Percentiles rank a stretch among this genome's conserved stretches.
phyloP scores from a whole-genome alignment of 2,797 vertebrate species.

The Eutrigla gurnardus region DNA sequence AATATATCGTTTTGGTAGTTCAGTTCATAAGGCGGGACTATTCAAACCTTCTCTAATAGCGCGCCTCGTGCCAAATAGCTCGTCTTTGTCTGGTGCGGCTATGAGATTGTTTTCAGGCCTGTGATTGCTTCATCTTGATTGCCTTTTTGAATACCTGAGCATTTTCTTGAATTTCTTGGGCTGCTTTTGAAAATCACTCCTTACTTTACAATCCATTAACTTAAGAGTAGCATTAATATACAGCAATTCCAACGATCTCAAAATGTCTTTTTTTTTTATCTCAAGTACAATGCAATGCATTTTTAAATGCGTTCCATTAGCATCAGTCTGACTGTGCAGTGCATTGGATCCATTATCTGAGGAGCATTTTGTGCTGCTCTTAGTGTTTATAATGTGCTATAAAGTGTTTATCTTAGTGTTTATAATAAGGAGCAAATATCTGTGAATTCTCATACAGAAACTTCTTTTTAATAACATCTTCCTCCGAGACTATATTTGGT shows the following conservation, averaged over 20 bases:
- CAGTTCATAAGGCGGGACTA: constrained; percentile 34
- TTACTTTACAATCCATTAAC: constrained; percentile 43
- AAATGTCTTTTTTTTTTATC: constrained; percentile 18
- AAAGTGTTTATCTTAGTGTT: constrained; percentile 33
- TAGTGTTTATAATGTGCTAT: constrained; percentile 20
- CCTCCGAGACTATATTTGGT: constrained; percentile 27
- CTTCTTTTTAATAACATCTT: constrained; percentile 26
- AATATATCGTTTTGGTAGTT: constrained; percentile 61
- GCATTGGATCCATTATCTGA: constrained; percentile 23
- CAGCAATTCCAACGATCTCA: constrained; percentile 6
- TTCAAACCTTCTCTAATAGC: constrained; percentile 33
- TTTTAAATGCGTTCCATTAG: constrained; percentile 50
- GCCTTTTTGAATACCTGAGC: constrained; percentile 35
- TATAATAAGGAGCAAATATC: constrained; percentile 40
- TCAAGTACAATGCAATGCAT: constrained; percentile 17
- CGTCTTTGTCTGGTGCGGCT: constrained; percentile 29
- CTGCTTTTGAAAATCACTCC: constrained; percentile 12
- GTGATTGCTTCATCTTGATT: constrained; percentile 37
- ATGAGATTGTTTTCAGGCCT: constrained; percentile 31
- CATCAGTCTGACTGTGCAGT: constrained; percentile 34
- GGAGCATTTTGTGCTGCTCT: constrained; percentile 46
- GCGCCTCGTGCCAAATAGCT: constrained; percentile 30
- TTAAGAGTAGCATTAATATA: constrained; percentile 27
- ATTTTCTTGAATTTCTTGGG: constrained; percentile 11
- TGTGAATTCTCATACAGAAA: constrained; percentile 47